phyloP scores from a whole-genome alignment of 1,140 invertebrate species.

The Cherax destructor region DNA sequence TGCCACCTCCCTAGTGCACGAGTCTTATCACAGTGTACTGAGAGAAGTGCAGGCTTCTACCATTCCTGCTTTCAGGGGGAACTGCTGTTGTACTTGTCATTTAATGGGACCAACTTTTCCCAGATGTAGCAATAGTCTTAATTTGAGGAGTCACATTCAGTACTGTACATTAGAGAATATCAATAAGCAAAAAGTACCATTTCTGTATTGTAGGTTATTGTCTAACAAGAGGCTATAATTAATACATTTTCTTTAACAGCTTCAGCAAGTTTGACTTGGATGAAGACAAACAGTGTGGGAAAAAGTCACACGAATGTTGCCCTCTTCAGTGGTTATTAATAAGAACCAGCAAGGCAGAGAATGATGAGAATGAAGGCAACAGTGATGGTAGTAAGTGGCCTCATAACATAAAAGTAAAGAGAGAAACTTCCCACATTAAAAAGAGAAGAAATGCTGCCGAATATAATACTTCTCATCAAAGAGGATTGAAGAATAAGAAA shows the following conservation, averaged over 20 bases:
- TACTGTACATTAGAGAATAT: too few species aligned
- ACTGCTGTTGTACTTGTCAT: too few species aligned
- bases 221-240: too few species aligned
- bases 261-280: slow-evolving; percentile 41
- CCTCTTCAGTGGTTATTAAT: slow-evolving; percentile 31
- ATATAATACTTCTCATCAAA: not conserved
- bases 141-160: too few species aligned
- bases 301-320: slow-evolving; percentile 23
- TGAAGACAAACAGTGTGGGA: slow-evolving; percentile 28
- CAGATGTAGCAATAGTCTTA: too few species aligned
- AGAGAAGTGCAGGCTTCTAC: too few species aligned
- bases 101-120: too few species aligned
- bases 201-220: too few species aligned
- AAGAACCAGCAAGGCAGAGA: slow-evolving; percentile 1
- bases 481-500: not conserved
- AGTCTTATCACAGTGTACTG: too few species aligned
- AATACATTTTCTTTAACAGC: not conserved
- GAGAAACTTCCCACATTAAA: not conserved
- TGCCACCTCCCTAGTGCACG: too few species aligned
- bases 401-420: not conserved
- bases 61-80: too few species aligned
- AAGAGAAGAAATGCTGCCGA: not conserved
- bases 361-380: not conserved
- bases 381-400: not conserved
- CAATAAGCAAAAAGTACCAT: too few species aligned